Evolutionary conservation across 2,888 invertebrate genomes (phyloP).

Genomic region (Lasius platythorax): DNA sequence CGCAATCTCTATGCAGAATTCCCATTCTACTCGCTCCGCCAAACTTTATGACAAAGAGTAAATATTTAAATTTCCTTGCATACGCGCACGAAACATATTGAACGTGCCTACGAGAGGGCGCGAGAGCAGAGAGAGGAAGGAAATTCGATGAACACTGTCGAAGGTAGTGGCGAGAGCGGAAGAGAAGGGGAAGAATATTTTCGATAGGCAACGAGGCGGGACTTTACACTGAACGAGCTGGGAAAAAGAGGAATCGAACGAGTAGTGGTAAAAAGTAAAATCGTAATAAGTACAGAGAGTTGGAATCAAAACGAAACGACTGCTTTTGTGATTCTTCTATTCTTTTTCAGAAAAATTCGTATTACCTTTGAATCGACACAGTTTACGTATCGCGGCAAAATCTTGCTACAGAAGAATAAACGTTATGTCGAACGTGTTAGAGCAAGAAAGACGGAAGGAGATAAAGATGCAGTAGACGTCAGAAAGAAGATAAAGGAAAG

Average conservation of each 20-base stretch:
- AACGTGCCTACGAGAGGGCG: conserved; percentile 25
- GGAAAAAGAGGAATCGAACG: conserved; percentile 1
- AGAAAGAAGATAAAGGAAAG: conserved; percentile 11
- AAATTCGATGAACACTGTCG: conserved; percentile 51
- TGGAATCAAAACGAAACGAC: conserved; percentile 30
- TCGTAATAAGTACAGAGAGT: conserved; percentile 43
- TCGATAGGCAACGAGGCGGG: conserved; percentile 43
- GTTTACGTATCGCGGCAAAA: conserved; percentile 42
- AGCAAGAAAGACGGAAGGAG: conserved; percentile 25
- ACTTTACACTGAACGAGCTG: conserved; percentile 36
- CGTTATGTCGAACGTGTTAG: conserved; percentile 42
- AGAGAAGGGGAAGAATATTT: conserved; percentile 29
- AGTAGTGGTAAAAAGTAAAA: conserved; percentile 10
- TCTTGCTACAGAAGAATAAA: conserved; percentile 33
- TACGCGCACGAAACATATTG: conserved; percentile 54
- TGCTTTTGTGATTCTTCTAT: conserved; percentile 33
- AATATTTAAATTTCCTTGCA: conserved; percentile 55
- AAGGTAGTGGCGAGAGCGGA: not conserved
- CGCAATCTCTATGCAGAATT: conserved; percentile 51
- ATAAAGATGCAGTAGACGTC: conserved; percentile 31
- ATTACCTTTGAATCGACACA: conserved; percentile 37
- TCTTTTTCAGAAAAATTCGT: conserved; percentile 18
- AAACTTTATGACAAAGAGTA: conserved; percentile 58
- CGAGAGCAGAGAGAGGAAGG: conserved; percentile 15
- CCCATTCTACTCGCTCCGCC: conserved; percentile 42